Conservation (phyloP, 2,113 vertebrate genomes). For the Phalacrocorax aristotelis region DNA sequence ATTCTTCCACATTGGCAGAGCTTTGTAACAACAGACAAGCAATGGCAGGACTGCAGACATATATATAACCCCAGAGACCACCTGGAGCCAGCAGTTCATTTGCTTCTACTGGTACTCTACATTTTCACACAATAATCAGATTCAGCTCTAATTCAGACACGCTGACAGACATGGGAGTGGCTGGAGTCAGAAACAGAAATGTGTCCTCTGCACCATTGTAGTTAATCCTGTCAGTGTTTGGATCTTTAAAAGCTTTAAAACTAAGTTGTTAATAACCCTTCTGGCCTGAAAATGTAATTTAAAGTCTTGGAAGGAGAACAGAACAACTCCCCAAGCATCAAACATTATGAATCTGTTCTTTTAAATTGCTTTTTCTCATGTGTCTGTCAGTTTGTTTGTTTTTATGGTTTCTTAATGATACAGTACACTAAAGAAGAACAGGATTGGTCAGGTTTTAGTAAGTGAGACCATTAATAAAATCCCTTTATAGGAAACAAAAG, state of each 20-base stretch:
- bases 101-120: not conserved
- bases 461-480: not conserved
- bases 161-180: constrained; percentile 54
- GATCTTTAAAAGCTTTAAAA: constrained; percentile 64
- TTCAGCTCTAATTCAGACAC: constrained; percentile 59
- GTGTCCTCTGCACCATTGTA: constrained; percentile 31
- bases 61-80: not conserved
- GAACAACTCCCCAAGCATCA: constrained; percentile 7
- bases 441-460: not conserved
- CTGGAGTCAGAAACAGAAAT: constrained; percentile 56
- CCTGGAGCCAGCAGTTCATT: constrained; percentile 19
- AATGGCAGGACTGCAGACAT: not conserved
- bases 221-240: constrained; percentile 63
- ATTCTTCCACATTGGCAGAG: not conserved
- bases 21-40: not conserved
- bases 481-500: not conserved
- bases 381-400: constrained; percentile 54
- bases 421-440: not conserved
- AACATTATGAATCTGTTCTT: not conserved
- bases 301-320: constrained; percentile 29
- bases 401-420: not conserved
- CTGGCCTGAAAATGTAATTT: constrained; percentile 35
- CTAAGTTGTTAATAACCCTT: constrained; percentile 20
- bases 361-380: constrained; percentile 3
- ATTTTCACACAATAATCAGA: constrained; percentile 42